phyloP scores from a whole-genome alignment of 2,113 vertebrate species.

The Callithrix jacchus region DNA sequence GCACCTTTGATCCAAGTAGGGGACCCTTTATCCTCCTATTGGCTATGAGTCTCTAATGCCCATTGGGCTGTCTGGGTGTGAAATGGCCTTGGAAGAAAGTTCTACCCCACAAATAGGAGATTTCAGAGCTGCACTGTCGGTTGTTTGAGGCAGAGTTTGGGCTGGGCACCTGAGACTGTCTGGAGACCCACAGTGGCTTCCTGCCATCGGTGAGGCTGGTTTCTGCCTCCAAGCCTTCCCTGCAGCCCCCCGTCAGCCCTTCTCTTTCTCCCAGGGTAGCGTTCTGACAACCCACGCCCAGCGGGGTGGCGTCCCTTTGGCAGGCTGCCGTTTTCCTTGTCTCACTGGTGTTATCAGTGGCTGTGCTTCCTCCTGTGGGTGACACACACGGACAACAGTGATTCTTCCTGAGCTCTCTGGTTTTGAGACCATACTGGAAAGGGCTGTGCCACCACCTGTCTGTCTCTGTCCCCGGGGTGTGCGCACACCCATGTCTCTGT shows the following conservation, averaged over 20 bases:
- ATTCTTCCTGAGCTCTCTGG: no score
- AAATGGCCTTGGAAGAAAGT: background rate
- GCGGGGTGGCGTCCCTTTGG: no score
- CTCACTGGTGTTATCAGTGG: background rate
- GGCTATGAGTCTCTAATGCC: background rate
- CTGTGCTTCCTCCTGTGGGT: background rate
- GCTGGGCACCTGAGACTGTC: rapidly evolving
- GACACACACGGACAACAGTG: background rate
- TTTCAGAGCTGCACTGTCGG: rapidly evolving
- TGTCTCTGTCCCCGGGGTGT: background rate
- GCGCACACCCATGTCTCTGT: no score
- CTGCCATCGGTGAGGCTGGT: rapidly evolving
- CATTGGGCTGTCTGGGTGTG: rapidly evolving
- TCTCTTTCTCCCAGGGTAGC: background rate
- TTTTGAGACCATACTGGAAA: background rate
- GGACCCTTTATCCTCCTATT: rapidly evolving
- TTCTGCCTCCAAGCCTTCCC: background rate
- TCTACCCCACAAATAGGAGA: background rate
- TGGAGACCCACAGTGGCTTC: background rate
- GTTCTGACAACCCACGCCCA: rapidly evolving
- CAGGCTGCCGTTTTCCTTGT: rapidly evolving
- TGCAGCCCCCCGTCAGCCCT: background rate
- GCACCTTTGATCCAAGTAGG: no score
- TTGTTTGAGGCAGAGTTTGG: background rate
- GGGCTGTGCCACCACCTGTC: background rate